Evolutionary conservation across 2,113 vertebrate genomes (phyloP), one percentile per base, ranked within the genome.

Genomic region (Zingel zingel): DNA sequence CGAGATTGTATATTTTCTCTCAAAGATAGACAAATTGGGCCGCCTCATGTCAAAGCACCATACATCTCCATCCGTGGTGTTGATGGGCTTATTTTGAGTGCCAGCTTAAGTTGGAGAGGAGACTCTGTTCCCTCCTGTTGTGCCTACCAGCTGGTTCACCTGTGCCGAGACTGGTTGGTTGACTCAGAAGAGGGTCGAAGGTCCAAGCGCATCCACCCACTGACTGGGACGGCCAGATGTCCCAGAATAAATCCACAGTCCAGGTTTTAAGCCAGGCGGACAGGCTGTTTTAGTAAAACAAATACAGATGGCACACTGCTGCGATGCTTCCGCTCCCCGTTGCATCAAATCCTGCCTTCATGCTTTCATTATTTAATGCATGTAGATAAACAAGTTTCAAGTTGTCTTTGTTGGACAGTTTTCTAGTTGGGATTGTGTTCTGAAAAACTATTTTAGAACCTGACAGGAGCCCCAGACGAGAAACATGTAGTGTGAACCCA

Each of bases 201-300:
- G 81, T 83, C 77, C n/a, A 1, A 74, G 51, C 74, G 21, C 27
- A 61, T 83, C 77, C 57, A 54, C 82, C 62, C 67, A 68, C 86
- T 43, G 62, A 86, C 74, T 30, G 48, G 3, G 62, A n/a, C 5
- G 50, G 6, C 68, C 86, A 88, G 84, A 81, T 91, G 82, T 83
- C 76, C 77, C 30, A 10, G 2, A 50, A 57, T 57, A 74, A 71
- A 74, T 19, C 79, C 11, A 45, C 67, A 48, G 63, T 36, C 53
- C 58, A 3, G 62, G 39, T 14, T 86, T 64, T 64, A 11, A 61
- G 56, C 48, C 50, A 53, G 43, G 43, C 21, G 4, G 66, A 6
- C 14, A 5, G 14, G 36, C 25, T 21, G 48, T 18, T 16, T 3
- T 25, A 36, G 64, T 51, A 5, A 21, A 33, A 18, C 14, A 7